Conservation (phyloP, 2,797 vertebrate genomes). For the Gorsachius magnificus region DNA sequence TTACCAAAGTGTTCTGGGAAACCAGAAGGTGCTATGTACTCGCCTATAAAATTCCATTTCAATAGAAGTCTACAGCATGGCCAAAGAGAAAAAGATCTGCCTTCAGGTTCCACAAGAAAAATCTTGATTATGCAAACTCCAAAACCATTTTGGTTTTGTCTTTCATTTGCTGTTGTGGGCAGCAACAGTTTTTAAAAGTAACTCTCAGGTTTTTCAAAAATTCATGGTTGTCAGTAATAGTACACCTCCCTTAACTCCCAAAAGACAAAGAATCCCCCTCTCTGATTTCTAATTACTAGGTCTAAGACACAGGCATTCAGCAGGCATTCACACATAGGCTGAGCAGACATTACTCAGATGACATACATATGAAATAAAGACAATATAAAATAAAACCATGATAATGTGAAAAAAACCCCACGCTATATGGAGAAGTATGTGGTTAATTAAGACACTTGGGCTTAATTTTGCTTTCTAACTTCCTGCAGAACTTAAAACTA, state of each 20-base stretch:
- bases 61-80: neutral
- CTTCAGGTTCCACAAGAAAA: neutral
- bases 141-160: neutral
- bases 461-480: neutral
- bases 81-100: neutral
- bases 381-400: neutral
- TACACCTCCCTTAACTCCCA: neutral
- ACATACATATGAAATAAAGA: neutral
- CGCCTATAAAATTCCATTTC: neutral
- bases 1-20: neutral
- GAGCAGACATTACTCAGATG: neutral
- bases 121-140: neutral
- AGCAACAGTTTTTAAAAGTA: neutral
- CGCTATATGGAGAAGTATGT: neutral
- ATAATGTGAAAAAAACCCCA: neutral
- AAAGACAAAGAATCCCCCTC: neutral
- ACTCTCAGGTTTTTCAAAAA: neutral
- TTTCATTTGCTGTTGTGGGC: neutral
- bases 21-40: neutral
- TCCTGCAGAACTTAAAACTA: neutral
- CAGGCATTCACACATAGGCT: neutral
- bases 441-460: neutral
- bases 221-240: neutral
- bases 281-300: neutral
- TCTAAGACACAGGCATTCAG: neutral